A percentile compares a stretch with the other conserved stretches of the same genome.
Conservation (phyloP, 2,797 vertebrate genomes). For the Monodelphis domestica region DNA sequence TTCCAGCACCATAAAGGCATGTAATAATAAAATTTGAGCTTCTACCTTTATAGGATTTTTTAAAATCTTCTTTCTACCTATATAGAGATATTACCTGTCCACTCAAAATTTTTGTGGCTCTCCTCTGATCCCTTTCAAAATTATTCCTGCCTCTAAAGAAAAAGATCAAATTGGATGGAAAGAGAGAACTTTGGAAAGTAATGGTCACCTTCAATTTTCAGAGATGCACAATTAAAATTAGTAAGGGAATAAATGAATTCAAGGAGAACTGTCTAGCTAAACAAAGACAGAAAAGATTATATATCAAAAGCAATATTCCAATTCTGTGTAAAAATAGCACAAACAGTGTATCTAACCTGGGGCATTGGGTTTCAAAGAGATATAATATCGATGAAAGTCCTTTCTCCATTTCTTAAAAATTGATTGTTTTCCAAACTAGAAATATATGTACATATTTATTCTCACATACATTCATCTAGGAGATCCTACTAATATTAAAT, state of each 20-base stretch:
- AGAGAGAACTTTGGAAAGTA: constrained; percentile 10
- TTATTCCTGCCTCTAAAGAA: not conserved
- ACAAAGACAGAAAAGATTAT: constrained; percentile 40
- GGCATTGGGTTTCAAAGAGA: constrained; percentile 37
- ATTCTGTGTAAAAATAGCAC: constrained; percentile 48
- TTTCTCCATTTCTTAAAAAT: constrained; percentile 38
- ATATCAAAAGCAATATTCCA: constrained; percentile 57
- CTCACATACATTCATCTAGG: constrained; percentile 39
- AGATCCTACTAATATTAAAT: not conserved
- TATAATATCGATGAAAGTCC: constrained; percentile 29
- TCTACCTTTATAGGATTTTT: not conserved
- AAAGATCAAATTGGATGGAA: constrained; percentile 38
- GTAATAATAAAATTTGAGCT: no score
- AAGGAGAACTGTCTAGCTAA: not conserved
- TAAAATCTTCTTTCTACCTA: not conserved
- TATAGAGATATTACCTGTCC: not conserved
- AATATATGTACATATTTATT: not conserved
- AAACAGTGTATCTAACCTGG: constrained; percentile 19
- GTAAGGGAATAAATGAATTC: not conserved
- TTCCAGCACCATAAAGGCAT: not conserved
- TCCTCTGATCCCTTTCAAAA: constrained; percentile 5
- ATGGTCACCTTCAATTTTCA: not conserved
- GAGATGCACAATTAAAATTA: not conserved
- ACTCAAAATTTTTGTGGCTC: not conserved
- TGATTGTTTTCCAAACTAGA: constrained; percentile 25